Evolutionary conservation across 1,140 invertebrate species (phyloP).

Genomic region (Euwallacea fornicatus): DNA sequence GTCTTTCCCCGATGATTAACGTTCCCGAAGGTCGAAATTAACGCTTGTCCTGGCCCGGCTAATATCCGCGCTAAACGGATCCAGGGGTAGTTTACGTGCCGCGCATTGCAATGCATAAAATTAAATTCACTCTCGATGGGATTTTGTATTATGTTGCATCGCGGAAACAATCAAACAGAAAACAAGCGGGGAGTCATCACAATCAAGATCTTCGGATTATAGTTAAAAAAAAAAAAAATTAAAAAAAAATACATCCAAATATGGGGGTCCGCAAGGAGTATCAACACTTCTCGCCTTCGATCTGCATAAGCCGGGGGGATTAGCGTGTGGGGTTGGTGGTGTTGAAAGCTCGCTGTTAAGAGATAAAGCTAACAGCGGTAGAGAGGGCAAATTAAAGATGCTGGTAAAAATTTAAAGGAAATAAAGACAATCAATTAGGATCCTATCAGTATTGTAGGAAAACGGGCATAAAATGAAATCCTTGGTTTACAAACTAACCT

Average conservation of each 20-base stretch:
- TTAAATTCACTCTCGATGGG: slow-evolving; percentile 20
- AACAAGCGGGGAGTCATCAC: slow-evolving; percentile 5
- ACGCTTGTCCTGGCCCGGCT: slow-evolving; percentile 26
- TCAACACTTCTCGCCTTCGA: slow-evolving; percentile 37
- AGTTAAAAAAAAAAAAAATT: slow-evolving; percentile 19
- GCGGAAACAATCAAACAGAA: neutral
- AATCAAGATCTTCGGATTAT: slow-evolving; percentile 26
- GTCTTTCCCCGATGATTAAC: slow-evolving; percentile 23
- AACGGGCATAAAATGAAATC: no score
- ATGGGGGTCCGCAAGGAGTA: slow-evolving; percentile 31
- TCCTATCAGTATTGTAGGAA: no score
- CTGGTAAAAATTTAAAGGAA: no score
- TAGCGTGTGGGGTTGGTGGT: slow-evolving; percentile 21
- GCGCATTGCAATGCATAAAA: slow-evolving; percentile 22
- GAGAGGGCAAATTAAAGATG: no score
- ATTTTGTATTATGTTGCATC: slow-evolving; percentile 2
- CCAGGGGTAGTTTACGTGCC: slow-evolving; percentile 26
- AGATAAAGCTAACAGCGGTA: no score
- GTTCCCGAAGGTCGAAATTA: slow-evolving; percentile 31
- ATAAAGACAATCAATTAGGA: no score
- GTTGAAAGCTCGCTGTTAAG: slow-evolving; percentile 10
- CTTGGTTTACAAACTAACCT: no score
- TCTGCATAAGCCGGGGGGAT: slow-evolving; percentile 36
- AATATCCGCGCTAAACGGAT: slow-evolving; percentile 34
- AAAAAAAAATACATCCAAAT: slow-evolving; percentile 31